Evolutionary conservation across 2,888 invertebrate genomes (phyloP).

Genomic region (Scaptomyza cyrtandrae): DNA sequence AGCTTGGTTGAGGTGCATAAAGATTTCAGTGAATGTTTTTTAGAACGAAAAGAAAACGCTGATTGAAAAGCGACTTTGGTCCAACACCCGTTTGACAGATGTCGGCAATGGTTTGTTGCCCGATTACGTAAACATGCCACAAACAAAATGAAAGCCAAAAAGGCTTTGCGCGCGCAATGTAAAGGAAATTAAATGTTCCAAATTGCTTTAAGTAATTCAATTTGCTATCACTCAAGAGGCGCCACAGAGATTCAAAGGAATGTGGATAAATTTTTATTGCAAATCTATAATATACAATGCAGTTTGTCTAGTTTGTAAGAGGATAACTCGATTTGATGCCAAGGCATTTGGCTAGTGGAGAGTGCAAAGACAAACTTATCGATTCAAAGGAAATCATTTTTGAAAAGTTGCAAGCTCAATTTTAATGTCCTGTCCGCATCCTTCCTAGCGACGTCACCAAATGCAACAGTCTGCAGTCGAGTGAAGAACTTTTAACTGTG

Average conservation of each 20-base stretch:
- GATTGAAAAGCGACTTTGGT: slow-evolving; percentile 2
- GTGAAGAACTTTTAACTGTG: slow-evolving; percentile 41
- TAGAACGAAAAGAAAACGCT: not conserved
- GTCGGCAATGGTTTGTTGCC: slow-evolving; percentile 40
- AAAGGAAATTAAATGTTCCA: slow-evolving; percentile 61
- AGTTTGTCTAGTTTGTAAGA: slow-evolving; percentile 20
- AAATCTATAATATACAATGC: not conserved
- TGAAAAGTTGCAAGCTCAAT: slow-evolving; percentile 77
- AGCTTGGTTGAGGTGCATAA: slow-evolving; percentile 64
- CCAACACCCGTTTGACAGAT: slow-evolving; percentile 49
- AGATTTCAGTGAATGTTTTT: slow-evolving; percentile 7
- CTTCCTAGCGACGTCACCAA: slow-evolving; percentile 28
- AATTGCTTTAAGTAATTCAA: slow-evolving; percentile 73
- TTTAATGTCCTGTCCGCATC: slow-evolving; percentile 52
- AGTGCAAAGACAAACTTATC: slow-evolving; percentile 69
- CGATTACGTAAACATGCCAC: slow-evolving; percentile 51
- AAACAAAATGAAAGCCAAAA: slow-evolving; percentile 10
- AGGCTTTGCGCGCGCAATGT: slow-evolving; percentile 15
- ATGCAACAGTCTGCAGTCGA: slow-evolving; percentile 65
- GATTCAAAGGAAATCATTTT: slow-evolving; percentile 76
- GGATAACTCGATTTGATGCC: slow-evolving; percentile 67
- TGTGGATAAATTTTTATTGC: not conserved
- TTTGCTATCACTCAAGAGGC: slow-evolving; percentile 62
- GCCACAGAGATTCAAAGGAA: slow-evolving; percentile 36
- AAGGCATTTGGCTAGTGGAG: slow-evolving; percentile 40